A percentile compares a stretch with the other conserved stretches of the same genome.
Conservation (phyloP, 2,113 vertebrate genomes). For the Oryzias woworae region DNA sequence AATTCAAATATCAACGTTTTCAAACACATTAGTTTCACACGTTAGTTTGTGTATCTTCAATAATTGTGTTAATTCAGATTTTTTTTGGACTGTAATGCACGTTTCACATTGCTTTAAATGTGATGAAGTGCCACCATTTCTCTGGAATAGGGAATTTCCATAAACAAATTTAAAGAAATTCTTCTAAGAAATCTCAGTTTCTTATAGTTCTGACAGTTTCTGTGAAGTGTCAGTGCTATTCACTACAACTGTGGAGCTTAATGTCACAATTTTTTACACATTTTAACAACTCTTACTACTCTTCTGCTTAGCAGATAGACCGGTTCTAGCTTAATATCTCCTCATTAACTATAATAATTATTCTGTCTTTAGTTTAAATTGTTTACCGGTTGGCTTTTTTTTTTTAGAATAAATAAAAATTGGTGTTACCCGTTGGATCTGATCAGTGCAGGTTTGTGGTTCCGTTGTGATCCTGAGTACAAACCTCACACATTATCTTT, state of each 20-base stretch:
- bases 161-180: conserved; percentile 17
- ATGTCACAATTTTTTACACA: conserved; percentile 30
- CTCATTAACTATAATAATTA: conserved; percentile 37
- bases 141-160: conserved; percentile 40
- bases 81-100: conserved; percentile 19
- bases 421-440: conserved; percentile 54
- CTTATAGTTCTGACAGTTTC: conserved; percentile 38
- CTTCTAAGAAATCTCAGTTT: conserved; percentile 28
- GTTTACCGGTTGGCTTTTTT: conserved; percentile 47
- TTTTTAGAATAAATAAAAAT: conserved; percentile 34
- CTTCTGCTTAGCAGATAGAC: conserved; percentile 31
- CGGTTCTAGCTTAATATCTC: conserved; percentile 31
- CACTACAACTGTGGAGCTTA: conserved; percentile 39
- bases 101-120: conserved; percentile 66
- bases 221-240: conserved; percentile 44
- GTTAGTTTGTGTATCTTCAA: conserved; percentile 17
- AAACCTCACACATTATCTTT: conserved; percentile 21
- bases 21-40: conserved; percentile 32
- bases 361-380: conserved; percentile 44
- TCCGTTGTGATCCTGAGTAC: conserved; percentile 32
- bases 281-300: conserved; percentile 32
- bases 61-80: background rate
- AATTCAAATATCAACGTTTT: conserved; percentile 21
- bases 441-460: conserved; percentile 44
- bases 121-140: conserved; percentile 47